phyloP scores from a whole-genome alignment of 2,888 invertebrate species.

The Gibbula magus region DNA sequence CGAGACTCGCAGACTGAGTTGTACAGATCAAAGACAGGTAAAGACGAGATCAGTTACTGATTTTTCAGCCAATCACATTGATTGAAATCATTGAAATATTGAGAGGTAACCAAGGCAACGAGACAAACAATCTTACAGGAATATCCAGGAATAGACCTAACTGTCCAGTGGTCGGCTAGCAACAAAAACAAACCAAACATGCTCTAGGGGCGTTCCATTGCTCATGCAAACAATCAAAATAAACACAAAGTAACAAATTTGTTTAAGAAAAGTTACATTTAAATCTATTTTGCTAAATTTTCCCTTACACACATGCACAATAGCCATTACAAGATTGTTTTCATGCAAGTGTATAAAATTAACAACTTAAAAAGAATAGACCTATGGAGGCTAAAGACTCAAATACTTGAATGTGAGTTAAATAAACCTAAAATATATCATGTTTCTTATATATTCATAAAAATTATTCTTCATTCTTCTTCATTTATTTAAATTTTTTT shows the following conservation, averaged over 20 bases:
- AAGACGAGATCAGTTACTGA: background rate
- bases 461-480: too few relatives aligned
- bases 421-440: too few relatives aligned
- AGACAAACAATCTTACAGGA: background rate
- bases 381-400: too few relatives aligned
- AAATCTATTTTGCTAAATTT: too few relatives aligned
- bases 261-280: background rate
- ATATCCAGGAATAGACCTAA: background rate
- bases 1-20: background rate
- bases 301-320: too few relatives aligned
- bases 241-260: background rate
- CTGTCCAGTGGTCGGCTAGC: background rate
- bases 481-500: too few relatives aligned
- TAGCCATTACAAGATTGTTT: too few relatives aligned
- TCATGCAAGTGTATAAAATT: too few relatives aligned
- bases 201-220: background rate
- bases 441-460: too few relatives aligned
- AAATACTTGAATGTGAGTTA: too few relatives aligned
- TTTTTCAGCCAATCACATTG: background rate
- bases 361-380: too few relatives aligned
- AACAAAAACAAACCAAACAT: background rate
- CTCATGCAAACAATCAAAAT: background rate
- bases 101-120: background rate
- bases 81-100: background rate
- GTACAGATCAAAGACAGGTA: background rate